A percentile compares a stretch with the other conserved stretches of the same genome.
Conservation (phyloP, 2,888 invertebrate species). For the Dryadula phaetusa region DNA sequence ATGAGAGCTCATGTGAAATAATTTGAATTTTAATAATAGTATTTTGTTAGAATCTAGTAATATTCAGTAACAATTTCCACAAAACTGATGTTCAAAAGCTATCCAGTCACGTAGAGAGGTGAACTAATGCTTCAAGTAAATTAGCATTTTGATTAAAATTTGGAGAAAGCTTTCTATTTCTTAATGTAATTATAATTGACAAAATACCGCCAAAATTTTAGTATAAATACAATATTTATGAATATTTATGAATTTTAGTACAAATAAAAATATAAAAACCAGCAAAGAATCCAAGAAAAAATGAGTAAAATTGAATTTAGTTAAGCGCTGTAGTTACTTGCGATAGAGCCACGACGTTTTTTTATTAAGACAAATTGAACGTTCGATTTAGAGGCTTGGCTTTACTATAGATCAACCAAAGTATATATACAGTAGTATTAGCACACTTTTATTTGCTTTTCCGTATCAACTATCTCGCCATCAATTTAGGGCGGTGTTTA, state of each 20-base stretch:
- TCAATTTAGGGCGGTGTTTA: conserved; percentile 37
- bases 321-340: not conserved
- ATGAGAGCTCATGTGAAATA: no score
- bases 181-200: conserved; percentile 15
- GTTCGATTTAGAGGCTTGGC: not conserved
- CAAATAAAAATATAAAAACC: not conserved
- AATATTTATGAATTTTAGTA: no score
- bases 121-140: conserved; percentile 21
- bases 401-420: not conserved
- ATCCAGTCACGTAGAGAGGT: conserved; percentile 27
- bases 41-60: not conserved
- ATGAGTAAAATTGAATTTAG: not conserved
- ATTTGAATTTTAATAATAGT: no score
- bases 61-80: conserved; percentile 7
- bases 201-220: not conserved
- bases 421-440: conserved; percentile 1
- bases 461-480: conserved; percentile 34
- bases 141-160: conserved; percentile 33
- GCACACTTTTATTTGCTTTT: conserved; percentile 31
- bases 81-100: conserved; percentile 4
- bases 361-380: conserved; percentile 2
- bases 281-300: no score
- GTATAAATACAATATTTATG: no score
- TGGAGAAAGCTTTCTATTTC: conserved; percentile 12
- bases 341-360: not conserved